These are phyloP conservation scores for Toxotes jaculatrix DNA, from an alignment of 2,113 vertebrate genomes.

Conservation along the genomic window DNA sequence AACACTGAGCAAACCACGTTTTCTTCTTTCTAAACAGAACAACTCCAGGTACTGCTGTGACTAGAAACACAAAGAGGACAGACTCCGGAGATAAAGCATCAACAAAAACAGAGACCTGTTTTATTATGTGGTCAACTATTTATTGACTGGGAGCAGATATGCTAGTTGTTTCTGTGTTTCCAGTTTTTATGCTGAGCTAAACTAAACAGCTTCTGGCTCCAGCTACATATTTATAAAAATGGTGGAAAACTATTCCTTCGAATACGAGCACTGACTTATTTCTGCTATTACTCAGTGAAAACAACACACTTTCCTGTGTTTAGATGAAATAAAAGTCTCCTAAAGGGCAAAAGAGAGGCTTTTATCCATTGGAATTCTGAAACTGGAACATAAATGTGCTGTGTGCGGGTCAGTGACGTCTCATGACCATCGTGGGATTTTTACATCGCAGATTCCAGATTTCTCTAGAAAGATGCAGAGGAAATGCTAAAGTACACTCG, in stretches of 20 bases:
- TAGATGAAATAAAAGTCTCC: background rate
- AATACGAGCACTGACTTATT: too few relatives aligned
- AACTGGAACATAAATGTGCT: background rate
- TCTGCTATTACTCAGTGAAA: too few relatives aligned
- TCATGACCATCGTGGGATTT: too few relatives aligned
- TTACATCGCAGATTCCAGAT: too few relatives aligned
- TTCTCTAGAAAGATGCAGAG: too few relatives aligned
- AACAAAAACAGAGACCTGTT: background rate
- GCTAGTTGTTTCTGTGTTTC: background rate
- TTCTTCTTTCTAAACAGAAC: background rate
- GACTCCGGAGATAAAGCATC: too few relatives aligned
- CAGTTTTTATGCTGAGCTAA: background rate
- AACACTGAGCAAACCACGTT: constrained; percentile 43
- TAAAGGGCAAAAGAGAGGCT: background rate
- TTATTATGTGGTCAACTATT: background rate
- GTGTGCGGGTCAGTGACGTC: too few relatives aligned
- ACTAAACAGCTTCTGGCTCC: background rate
- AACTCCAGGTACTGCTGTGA: background rate
- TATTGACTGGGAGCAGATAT: background rate
- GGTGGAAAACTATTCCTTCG: too few relatives aligned
- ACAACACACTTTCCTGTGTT: too few relatives aligned
- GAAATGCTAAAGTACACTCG: too few relatives aligned
- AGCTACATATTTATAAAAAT: too few relatives aligned
- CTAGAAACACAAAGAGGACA: background rate
- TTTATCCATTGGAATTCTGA: background rate